These are phyloP conservation scores for Cyclura pinguis DNA, from an alignment of 2,797 vertebrate genomes.

Conservation along the genomic window DNA sequence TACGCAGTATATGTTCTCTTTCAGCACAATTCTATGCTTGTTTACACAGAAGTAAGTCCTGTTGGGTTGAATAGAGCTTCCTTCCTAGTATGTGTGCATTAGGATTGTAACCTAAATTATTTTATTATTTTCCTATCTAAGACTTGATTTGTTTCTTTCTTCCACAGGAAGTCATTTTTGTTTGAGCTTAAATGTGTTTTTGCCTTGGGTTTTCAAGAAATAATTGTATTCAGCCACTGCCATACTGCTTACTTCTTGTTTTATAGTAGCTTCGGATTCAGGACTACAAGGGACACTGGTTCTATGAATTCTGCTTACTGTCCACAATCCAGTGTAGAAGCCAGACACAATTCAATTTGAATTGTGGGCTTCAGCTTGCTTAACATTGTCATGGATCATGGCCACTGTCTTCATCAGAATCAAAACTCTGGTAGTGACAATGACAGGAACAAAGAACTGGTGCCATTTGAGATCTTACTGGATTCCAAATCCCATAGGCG, in stretches of 20 bases:
- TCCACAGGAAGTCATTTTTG: neutral
- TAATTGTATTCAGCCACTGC: neutral
- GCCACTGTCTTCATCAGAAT: neutral
- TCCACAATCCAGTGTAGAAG: neutral
- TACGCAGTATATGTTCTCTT: neutral
- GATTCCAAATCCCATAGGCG: neutral
- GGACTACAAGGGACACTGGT: neutral
- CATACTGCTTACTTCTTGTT: neutral
- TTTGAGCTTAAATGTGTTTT: neutral
- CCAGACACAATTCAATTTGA: neutral
- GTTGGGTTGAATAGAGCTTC: neutral
- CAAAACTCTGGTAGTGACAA: neutral
- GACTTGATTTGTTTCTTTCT: neutral
- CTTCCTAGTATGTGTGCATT: neutral
- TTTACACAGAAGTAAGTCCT: neutral
- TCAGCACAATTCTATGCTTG: neutral
- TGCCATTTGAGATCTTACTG: neutral
- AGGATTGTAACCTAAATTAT: neutral
- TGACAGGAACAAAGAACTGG: neutral
- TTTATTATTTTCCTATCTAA: neutral
- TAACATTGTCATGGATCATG: neutral
- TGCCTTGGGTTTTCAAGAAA: neutral
- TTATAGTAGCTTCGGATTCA: neutral
- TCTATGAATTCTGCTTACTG: neutral
- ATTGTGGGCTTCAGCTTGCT: neutral